Evolutionary conservation across 30 jellyfish, hydroid and myxozoan species (phyloP).

Genomic region (Sanderia malayensis): DNA sequence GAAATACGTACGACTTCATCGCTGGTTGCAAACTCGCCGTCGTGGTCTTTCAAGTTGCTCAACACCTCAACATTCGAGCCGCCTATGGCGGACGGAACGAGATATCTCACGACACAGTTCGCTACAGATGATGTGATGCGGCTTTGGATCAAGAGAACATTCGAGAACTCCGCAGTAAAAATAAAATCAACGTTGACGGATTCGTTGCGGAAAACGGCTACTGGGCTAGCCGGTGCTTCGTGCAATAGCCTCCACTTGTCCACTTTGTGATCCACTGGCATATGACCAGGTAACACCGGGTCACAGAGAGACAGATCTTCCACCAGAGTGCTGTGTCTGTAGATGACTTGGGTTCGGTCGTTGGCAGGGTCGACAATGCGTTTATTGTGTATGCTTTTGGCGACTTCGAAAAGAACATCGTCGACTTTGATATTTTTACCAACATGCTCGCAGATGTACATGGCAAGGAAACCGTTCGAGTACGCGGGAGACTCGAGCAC

Average conservation of each 20-base stretch:
- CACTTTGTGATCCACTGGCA: neutral
- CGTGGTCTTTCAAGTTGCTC: slow-evolving; percentile 19
- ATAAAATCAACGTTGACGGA: slow-evolving; percentile 60
- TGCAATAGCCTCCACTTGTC: slow-evolving; percentile 69
- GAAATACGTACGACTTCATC: slow-evolving; percentile 76
- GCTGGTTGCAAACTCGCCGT: neutral
- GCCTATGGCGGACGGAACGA: slow-evolving; percentile 76
- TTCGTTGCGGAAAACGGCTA: slow-evolving; percentile 59
- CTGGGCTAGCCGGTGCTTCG: slow-evolving; percentile 81
- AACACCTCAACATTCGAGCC: slow-evolving; percentile 79
- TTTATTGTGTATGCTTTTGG: slow-evolving; percentile 65
- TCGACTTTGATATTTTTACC: slow-evolving; percentile 59
- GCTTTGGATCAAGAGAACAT: slow-evolving; percentile 80
- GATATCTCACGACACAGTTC: slow-evolving; percentile 41
- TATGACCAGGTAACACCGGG: slow-evolving; percentile 19
- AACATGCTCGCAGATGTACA: slow-evolving; percentile 51
- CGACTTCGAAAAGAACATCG: slow-evolving; percentile 69
- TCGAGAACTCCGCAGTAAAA: slow-evolving; percentile 84
- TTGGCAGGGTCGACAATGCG: slow-evolving; percentile 82
- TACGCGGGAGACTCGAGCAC: slow-evolving; percentile 77
- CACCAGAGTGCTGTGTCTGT: slow-evolving; percentile 78
- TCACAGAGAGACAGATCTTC: slow-evolving; percentile 75
- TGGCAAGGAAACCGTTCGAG: slow-evolving; percentile 81
- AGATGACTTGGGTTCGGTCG: slow-evolving; percentile 80
- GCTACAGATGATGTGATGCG: slow-evolving; percentile 27